Evolutionary conservation across 2,888 invertebrate species (phyloP), one percentile per base, ranked within the genome.

Genomic region (Cryptus armator): DNA sequence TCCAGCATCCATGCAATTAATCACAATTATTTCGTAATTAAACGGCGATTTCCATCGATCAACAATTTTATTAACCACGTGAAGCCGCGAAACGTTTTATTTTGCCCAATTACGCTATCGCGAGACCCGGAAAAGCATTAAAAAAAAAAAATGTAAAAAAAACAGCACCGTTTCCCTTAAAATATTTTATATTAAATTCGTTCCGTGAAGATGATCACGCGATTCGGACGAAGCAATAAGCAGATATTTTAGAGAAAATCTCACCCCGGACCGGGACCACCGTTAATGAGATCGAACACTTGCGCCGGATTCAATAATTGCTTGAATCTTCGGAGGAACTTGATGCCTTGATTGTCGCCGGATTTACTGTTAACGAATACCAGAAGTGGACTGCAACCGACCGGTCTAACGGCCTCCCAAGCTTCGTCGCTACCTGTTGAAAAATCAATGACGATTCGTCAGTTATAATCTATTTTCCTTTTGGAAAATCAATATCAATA

Each of bases 291-390:
- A 95, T 99, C 99, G 94, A 99, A 99, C 84, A 99, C 99, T 95
- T 99, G 99, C 83, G 99, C 98, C 14, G 99, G 99, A 95, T 99
- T 99, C 83, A 99, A 95, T 80, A 99, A 95, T 94, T 99, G 99
- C 94, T 98, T 98, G 95, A 99, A 99, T 87, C 98, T 96, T 76
- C 99, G 96, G 87, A 99, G 95, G 95, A 99, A 99, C 94, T 99
- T 98, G 46, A 99, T 97, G 86, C 99, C 99, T 94, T 99, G 99
- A 95, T 99, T 99, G 95, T 99, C 99, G 90, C 99, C 96, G 89
- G 99, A 99, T 95, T 99, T 98, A 86, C 99, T 99, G 95, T 99
- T 99, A 92, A 99, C 99, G 94, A 99, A 99, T 86, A 99, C 99
- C 87, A 99, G 96, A 80, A 99, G 96, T 14, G 99, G 99, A 87